A percentile compares a stretch with the other conserved stretches of the same genome.
These are phyloP conservation scores for Microplitis deprimator DNA, from an alignment of 2,888 invertebrate genomes.

Conservation along the genomic window DNA sequence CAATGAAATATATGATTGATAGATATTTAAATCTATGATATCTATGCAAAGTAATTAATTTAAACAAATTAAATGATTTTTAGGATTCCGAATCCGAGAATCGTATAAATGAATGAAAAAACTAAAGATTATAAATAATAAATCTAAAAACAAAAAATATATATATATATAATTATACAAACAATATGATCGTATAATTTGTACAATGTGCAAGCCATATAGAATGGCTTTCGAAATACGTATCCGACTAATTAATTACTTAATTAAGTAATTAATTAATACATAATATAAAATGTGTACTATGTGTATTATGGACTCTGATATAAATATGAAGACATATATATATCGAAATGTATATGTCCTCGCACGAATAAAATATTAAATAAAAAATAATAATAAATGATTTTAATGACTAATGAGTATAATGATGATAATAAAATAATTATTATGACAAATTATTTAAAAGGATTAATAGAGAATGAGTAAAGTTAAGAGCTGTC, in stretches of 20 bases:
- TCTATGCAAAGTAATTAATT: slow-evolving; percentile 53
- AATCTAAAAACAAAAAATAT: slow-evolving; percentile 5
- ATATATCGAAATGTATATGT: slow-evolving; percentile 49
- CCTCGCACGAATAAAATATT: slow-evolving; percentile 41
- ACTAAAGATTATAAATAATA: not conserved
- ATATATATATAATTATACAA: slow-evolving; percentile 8
- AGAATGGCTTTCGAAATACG: slow-evolving; percentile 13
- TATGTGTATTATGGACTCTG: slow-evolving; percentile 16
- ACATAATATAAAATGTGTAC: slow-evolving; percentile 30
- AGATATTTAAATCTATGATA: slow-evolving; percentile 57
- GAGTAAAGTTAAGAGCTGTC: slow-evolving; percentile 50
- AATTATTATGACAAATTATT: slow-evolving; percentile 41
- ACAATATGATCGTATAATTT: slow-evolving; percentile 24
- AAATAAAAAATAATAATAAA: not conserved
- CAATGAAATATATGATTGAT: slow-evolving; percentile 58
- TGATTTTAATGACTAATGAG: not conserved
- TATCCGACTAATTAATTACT: not conserved
- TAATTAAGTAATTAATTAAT: not conserved
- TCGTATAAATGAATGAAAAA: slow-evolving; percentile 1
- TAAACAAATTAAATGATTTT: slow-evolving; percentile 47
- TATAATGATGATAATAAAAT: too few relatives aligned
- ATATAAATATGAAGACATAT: slow-evolving; percentile 38
- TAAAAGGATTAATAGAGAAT: slow-evolving; percentile 41
- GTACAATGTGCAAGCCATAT: slow-evolving; percentile 6
- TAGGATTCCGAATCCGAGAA: slow-evolving; percentile 23